Evolutionary conservation across 2,888 invertebrate genomes (phyloP).

Genomic region (Enoplolaimus lenunculus): DNA sequence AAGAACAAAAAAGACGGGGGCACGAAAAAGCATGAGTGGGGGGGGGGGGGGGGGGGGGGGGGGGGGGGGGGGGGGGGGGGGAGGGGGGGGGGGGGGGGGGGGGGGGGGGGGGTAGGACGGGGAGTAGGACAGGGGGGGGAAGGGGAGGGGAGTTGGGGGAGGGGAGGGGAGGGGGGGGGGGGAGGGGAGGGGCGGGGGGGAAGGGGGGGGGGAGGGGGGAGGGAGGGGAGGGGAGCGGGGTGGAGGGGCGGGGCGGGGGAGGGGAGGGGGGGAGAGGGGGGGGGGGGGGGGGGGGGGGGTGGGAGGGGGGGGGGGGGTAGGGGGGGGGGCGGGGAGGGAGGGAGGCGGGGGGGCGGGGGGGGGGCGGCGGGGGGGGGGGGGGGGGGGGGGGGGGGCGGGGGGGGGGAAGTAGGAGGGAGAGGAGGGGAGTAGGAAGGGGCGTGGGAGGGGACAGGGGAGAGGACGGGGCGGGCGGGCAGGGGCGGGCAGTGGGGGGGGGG

Average conservation of each 20-base stretch:
- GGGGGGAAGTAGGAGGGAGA: no score
- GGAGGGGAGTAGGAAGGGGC: no score
- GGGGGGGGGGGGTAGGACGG: constrained; percentile 3
- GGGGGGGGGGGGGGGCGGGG: no score
- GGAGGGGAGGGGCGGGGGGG: not conserved
- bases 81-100: constrained; percentile 17
- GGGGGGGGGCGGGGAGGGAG: not conserved
- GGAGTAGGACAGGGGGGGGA: not conserved
- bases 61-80: no score
- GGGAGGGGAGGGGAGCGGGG: not conserved
- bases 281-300: not conserved
- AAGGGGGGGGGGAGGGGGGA: not conserved
- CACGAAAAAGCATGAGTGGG: not conserved
- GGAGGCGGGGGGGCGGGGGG: constrained; percentile 8
- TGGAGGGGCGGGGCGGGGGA: constrained; percentile 16
- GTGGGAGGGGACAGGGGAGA: no score
- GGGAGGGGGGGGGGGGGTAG: constrained; percentile 3
- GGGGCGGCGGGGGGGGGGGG: constrained; percentile 4
- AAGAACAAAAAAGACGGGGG: not conserved
- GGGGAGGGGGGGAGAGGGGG: constrained; percentile 7
- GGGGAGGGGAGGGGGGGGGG: not conserved
- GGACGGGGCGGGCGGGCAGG: no score
- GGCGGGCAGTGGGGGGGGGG: no score
- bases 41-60: constrained; percentile 10
- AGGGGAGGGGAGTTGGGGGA: constrained; percentile 5